Conservation (phyloP, 2,888 invertebrate genomes). For the Diplolepis rosae region DNA sequence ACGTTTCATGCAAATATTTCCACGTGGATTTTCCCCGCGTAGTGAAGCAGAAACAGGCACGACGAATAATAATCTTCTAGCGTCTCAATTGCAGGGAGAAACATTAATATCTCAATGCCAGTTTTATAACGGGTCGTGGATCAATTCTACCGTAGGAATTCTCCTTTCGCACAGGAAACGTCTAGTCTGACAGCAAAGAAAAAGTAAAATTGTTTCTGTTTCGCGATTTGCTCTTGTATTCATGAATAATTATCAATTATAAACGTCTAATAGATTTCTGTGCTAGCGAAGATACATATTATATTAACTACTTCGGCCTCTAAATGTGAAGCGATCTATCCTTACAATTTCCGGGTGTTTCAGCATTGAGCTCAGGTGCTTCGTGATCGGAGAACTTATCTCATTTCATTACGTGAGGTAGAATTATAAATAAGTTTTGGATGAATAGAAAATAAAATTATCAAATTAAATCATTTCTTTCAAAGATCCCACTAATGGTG, state of each 20-base stretch:
- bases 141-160: constrained; percentile 25
- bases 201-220: not conserved
- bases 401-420: constrained; percentile 12
- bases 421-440: too few relatives aligned
- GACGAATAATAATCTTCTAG: constrained; percentile 20
- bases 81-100: constrained; percentile 11
- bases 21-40: not conserved
- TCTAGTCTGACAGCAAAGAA: not conserved
- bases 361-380: not conserved
- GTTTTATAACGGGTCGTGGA: constrained; percentile 17
- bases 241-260: constrained; percentile 3
- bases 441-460: not conserved
- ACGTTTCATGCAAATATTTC: constrained; percentile 27
- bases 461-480: constrained; percentile 20
- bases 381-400: not conserved
- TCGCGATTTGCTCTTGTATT: not conserved
- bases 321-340: constrained; percentile 15
- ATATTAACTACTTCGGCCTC: not conserved
- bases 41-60: constrained; percentile 22
- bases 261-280: not conserved
- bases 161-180: not conserved
- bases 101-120: constrained; percentile 31
- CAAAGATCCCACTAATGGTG: constrained; percentile 2
- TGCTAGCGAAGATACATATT: not conserved
- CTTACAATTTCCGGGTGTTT: constrained; percentile 5